These are phyloP conservation scores for Temnothorax nylanderi DNA, from an alignment of 1,140 invertebrate genomes.

Conservation along the genomic window DNA sequence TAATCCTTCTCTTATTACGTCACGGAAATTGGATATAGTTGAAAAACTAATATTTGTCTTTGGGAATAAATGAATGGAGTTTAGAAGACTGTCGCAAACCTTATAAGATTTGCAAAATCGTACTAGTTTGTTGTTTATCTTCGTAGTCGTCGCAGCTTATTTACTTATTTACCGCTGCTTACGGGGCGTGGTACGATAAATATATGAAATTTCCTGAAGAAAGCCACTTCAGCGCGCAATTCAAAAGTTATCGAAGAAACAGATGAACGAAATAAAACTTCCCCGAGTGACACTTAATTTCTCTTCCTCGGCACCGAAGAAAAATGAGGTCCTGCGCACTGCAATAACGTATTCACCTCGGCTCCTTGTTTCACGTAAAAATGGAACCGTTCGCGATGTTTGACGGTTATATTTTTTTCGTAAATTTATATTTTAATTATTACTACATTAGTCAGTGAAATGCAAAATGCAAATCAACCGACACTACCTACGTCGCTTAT, in stretches of 20 bases:
- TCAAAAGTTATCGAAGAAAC: constrained; percentile 61
- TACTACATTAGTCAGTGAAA: constrained; percentile 19
- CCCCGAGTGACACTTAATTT: constrained; percentile 59
- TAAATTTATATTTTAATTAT: constrained; percentile 51
- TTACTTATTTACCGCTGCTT: constrained; percentile 53
- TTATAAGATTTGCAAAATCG: constrained; percentile 51
- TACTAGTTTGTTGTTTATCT: constrained; percentile 35
- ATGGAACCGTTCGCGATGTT: background rate
- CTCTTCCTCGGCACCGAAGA: constrained; percentile 54
- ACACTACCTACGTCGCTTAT: background rate
- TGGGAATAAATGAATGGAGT: constrained; percentile 16
- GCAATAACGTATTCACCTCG: constrained; percentile 30
- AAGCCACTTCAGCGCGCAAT: constrained; percentile 59
- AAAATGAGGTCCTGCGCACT: constrained; percentile 55
- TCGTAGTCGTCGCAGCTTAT: constrained; percentile 21
- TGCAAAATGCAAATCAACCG: background rate
- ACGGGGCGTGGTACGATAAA: constrained; percentile 23
- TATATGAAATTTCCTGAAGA: constrained; percentile 55
- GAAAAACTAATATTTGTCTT: constrained; percentile 22
- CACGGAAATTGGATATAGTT: background rate
- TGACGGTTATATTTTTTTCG: background rate
- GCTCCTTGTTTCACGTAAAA: constrained; percentile 23
- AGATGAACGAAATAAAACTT: constrained; percentile 62
- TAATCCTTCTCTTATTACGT: background rate
- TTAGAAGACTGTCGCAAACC: background rate